Conservation (phyloP, 53 echinoderm and acorn worm species). For the Temnopleurus reevesii region DNA sequence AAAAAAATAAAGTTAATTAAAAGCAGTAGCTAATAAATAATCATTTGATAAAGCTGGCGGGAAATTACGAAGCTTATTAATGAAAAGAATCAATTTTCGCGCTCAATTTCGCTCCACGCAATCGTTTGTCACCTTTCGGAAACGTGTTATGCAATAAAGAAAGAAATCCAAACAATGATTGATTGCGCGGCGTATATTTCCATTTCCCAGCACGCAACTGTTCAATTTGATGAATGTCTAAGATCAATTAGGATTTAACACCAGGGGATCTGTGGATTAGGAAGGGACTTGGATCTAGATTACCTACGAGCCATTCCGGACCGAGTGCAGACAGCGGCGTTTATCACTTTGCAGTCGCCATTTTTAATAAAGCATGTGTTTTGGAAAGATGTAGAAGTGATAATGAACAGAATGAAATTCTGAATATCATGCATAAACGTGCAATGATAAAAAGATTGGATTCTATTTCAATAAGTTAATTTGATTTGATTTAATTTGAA, state of each 20-base stretch:
- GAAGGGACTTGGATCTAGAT: neutral
- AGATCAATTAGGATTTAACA: constrained; percentile 31
- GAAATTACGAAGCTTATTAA: too few relatives aligned
- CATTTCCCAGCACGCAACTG: neutral
- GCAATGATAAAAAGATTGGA: too few relatives aligned
- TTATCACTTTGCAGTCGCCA: neutral
- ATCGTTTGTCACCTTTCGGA: neutral
- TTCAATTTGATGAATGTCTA: constrained; percentile 2
- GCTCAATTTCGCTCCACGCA: neutral
- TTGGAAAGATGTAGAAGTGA: too few relatives aligned
- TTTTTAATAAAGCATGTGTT: too few relatives aligned
- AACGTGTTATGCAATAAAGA: neutral
- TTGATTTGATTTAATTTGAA: too few relatives aligned
- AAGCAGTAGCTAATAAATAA: too few relatives aligned
- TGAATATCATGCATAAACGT: too few relatives aligned
- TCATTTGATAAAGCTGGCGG: too few relatives aligned
- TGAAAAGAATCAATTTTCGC: too few relatives aligned
- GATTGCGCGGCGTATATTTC: neutral
- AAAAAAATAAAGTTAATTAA: too few relatives aligned
- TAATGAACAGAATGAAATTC: too few relatives aligned
- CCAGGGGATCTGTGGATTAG: constrained; percentile 24
- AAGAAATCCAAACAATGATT: constrained; percentile 1
- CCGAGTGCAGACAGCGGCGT: neutral
- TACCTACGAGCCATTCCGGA: neutral
- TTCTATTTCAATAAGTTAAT: too few relatives aligned